Evolutionary conservation across 2,797 vertebrate genomes (phyloP).

Genomic region (Chelonia mydas): DNA sequence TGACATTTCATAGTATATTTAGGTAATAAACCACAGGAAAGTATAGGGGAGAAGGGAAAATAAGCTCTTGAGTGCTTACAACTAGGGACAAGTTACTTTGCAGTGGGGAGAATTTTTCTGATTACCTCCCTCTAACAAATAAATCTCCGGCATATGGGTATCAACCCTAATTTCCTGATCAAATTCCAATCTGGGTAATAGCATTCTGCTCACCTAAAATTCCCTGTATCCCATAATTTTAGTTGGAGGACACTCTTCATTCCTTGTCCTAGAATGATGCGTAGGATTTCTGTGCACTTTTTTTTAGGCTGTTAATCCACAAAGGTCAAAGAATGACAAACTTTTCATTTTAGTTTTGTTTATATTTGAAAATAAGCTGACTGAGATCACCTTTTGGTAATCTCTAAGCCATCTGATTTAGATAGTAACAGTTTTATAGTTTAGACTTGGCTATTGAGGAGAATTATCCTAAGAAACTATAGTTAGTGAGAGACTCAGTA

Average conservation of each 20-base stretch:
- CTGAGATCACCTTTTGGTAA: not conserved
- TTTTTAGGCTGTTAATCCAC: not conserved
- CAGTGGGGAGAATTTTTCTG: not conserved
- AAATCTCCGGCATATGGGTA: not conserved
- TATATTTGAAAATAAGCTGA: too few species aligned
- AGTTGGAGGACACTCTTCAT: not conserved
- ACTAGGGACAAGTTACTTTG: not conserved
- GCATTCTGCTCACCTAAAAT: not conserved
- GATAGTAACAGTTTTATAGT: not conserved
- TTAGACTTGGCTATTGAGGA: not conserved
- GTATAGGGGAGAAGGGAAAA: not conserved
- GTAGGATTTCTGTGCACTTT: not conserved
- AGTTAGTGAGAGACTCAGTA: not conserved
- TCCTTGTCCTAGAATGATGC: not conserved
- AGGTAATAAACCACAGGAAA: not conserved
- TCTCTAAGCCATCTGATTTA: not conserved
- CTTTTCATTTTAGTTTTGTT: too few species aligned
- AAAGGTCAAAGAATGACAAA: not conserved
- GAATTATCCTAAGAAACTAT: not conserved
- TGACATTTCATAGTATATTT: not conserved
- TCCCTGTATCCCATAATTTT: not conserved
- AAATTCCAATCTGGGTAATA: not conserved
- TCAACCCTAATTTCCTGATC: not conserved
- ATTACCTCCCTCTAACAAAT: not conserved
- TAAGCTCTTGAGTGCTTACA: not conserved